Evolutionary conservation across 2,113 vertebrate species (phyloP).

Genomic region (Cynoglossus semilaevis): DNA sequence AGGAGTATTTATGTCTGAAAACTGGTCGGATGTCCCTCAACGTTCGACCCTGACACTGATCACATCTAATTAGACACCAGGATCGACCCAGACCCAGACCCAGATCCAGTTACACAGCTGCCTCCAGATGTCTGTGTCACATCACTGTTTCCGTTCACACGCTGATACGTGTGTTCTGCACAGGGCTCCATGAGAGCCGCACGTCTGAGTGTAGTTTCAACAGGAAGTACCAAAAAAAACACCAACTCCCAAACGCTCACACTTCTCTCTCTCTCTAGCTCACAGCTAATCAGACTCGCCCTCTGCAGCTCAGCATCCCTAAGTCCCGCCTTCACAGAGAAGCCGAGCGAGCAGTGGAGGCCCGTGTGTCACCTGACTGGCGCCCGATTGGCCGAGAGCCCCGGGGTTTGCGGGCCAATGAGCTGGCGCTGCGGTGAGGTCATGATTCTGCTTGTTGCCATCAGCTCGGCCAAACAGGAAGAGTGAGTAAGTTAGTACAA

Average conservation of each 20-base stretch:
- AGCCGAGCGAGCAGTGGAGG: constrained; percentile 47
- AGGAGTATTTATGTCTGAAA: constrained; percentile 2
- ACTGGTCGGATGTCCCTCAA: too few species aligned
- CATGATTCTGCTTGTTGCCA: constrained; percentile 79
- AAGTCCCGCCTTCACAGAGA: constrained; percentile 59
- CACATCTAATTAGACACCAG: too few species aligned
- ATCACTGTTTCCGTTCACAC: not conserved
- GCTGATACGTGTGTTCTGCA: not conserved
- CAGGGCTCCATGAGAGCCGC: constrained; percentile 30
- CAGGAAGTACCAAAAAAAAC: constrained; percentile 30
- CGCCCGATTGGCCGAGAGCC: constrained; percentile 66
- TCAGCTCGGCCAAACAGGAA: constrained; percentile 75
- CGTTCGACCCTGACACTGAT: too few species aligned
- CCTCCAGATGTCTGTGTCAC: too few species aligned
- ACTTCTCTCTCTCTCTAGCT: not conserved
- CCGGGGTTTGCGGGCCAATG: constrained; percentile 72
- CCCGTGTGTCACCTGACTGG: constrained; percentile 67
- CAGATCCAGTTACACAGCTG: too few species aligned
- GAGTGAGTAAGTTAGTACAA: constrained; percentile 64
- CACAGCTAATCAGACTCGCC: constrained; percentile 61
- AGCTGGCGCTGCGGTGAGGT: constrained; percentile 71
- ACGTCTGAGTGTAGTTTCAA: constrained; percentile 58
- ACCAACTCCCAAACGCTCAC: constrained; percentile 49
- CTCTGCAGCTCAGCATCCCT: constrained; percentile 1
- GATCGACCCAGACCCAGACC: too few species aligned